Conservation (phyloP, 2,113 vertebrate species). For the Catharus fuscescens region DNA sequence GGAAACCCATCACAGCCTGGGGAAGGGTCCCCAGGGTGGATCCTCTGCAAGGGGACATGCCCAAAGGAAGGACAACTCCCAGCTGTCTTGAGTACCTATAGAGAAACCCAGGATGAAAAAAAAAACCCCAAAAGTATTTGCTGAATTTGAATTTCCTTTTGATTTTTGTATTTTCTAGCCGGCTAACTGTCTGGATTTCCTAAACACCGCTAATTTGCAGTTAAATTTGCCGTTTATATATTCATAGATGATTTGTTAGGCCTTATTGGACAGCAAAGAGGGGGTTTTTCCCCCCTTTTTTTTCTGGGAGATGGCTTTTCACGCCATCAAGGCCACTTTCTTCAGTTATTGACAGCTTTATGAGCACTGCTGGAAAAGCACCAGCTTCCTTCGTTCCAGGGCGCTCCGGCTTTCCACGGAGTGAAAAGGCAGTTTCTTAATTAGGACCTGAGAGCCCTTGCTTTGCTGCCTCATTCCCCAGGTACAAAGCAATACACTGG, state of each 20-base stretch:
- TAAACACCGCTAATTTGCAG: slow-evolving; percentile 70
- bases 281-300: neutral
- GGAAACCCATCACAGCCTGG: neutral
- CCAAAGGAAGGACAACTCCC: neutral
- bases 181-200: slow-evolving; percentile 63
- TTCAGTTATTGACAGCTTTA: slow-evolving; percentile 80
- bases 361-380: slow-evolving; percentile 70
- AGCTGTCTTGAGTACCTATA: neutral
- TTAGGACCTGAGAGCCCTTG: slow-evolving; percentile 83
- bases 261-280: slow-evolving; percentile 68
- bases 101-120: neutral
- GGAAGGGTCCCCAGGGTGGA: neutral
- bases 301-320: slow-evolving; percentile 71
- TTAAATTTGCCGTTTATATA: slow-evolving; percentile 71
- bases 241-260: slow-evolving; percentile 73
- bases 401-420: slow-evolving; percentile 40
- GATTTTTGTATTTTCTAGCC: slow-evolving; percentile 45
- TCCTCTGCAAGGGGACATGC: rapidly evolving
- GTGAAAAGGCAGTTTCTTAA: slow-evolving; percentile 80
- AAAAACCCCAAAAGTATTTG: neutral
- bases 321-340: slow-evolving; percentile 71
- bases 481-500: slow-evolving; percentile 72
- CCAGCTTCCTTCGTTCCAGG: slow-evolving; percentile 69
- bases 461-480: slow-evolving; percentile 73
- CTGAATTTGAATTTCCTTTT: slow-evolving; percentile 6